phyloP scores from a whole-genome alignment of 1,140 invertebrate species.

The Melitaea cinxia region DNA sequence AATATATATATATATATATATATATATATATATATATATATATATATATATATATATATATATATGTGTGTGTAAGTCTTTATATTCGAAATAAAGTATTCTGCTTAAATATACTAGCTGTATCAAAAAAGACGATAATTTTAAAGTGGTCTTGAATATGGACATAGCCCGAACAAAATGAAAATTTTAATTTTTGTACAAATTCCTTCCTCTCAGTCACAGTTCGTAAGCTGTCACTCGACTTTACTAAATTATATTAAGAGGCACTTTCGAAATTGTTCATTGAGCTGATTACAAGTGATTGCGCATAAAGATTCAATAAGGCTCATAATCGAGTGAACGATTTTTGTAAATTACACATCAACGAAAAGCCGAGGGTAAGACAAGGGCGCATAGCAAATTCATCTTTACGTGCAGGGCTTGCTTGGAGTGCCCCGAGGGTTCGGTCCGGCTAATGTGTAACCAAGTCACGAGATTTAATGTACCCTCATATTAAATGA shows the following conservation, averaged over 20 bases:
- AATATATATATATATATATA: too few species aligned
- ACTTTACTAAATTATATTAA: conserved; percentile 7
- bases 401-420: conserved; percentile 16
- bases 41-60: too few species aligned
- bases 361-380: conserved; percentile 4
- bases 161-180: neutral
- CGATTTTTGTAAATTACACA: conserved; percentile 28
- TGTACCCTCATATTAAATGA: neutral
- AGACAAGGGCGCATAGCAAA: neutral
- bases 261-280: conserved; percentile 24
- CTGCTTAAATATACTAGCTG: too few species aligned
- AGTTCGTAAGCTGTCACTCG: conserved; percentile 2
- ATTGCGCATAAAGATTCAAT: conserved; percentile 36
- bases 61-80: too few species aligned
- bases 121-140: too few species aligned
- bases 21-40: too few species aligned
- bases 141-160: too few species aligned
- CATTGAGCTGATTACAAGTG: conserved; percentile 27
- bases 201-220: neutral
- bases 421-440: neutral
- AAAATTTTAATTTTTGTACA: neutral
- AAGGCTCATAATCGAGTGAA: conserved; percentile 29
- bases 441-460: neutral
- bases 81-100: too few species aligned
- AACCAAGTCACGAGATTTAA: conserved; percentile 4